Base-by-base conservation (phyloP, 2,797 vertebrate genomes). In the Sarcophilus harrisii region DNA sequence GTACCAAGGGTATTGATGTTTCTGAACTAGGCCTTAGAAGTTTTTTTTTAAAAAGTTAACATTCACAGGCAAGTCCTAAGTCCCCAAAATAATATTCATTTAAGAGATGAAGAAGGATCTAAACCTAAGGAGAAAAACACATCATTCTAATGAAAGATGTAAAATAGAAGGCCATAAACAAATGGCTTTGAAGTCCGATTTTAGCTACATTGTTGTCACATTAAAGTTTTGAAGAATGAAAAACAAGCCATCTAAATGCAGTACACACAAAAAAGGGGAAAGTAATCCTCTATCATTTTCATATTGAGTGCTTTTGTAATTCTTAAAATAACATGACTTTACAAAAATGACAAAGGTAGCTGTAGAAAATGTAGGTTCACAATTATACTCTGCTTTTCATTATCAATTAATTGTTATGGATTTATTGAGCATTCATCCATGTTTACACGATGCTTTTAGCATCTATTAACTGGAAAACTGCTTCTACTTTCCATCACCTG, bases 401-500 rank as follows among this genome's bases (percentile, higher is more conserved):
- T 92, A 94, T 96, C 92, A 97, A 95, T 94, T 97, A 95, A 96
- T 92, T 95, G 90, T 97, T 96, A 90, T 92, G 93, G 93, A 96
- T 98, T 97, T 97, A 92, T 93, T n/a, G 5, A 96, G 92, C 66
- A 97, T 21, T 30, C 90, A 90, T 62, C 92, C 81, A 94, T 21
- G 60, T 91, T 62, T 14, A 55, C 95, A 94, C 54, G 91, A 91
- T 58, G 94, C 96, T 95, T 95, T 97, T 55, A 94, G 94, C 73
- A 94, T 96, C 95, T 98, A 96, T 91, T 93, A 98, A 96, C 95
- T 3, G 95, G 92, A 62, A 97, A 97, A 97, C 28, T 91, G 32
- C 29, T 93, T 95, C 95, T 92, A 95, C 92, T 97, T 98, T 97
- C 95, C 81, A 96, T 91, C 97, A 97, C 95, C 93, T 97, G 94